Percentiles rank a stretch among this genome's conserved stretches.
Evolutionary conservation across 2,797 vertebrate genomes (phyloP).

Genomic region (Merluccius polli): DNA sequence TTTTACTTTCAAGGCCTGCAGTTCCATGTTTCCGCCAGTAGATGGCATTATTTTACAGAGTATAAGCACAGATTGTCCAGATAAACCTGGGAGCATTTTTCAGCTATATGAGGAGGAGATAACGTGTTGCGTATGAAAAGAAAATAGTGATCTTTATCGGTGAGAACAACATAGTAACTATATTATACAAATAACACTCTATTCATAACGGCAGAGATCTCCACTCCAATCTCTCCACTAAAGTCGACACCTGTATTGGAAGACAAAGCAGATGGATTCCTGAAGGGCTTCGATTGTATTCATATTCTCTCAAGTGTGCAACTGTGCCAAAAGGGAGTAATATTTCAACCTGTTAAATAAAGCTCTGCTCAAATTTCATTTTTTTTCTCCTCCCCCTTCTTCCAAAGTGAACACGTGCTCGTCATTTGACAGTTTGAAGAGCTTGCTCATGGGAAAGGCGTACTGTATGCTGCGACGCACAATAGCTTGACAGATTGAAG

Average conservation of each 20-base stretch:
- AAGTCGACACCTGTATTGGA: background rate
- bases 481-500: too few relatives aligned
- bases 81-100: background rate
- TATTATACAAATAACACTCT: background rate
- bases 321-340: background rate
- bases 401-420: background rate
- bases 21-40: slow-evolving; percentile 42
- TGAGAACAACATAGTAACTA: background rate
- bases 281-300: background rate
- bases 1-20: slow-evolving; percentile 26
- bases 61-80: background rate
- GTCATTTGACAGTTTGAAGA: background rate
- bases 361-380: background rate
- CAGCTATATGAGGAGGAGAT: background rate
- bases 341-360: background rate
- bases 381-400: background rate
- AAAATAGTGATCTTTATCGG: background rate
- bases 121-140: background rate
- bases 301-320: background rate
- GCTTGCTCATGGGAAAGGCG: background rate
- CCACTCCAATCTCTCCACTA: background rate
- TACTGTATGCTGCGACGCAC: background rate
- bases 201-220: background rate
- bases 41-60: slow-evolving; percentile 51
- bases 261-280: background rate